Evolutionary conservation across 2,888 invertebrate genomes (phyloP), one percentile per base, ranked within the genome.

Genomic region (Hydropsyche betteni): DNA sequence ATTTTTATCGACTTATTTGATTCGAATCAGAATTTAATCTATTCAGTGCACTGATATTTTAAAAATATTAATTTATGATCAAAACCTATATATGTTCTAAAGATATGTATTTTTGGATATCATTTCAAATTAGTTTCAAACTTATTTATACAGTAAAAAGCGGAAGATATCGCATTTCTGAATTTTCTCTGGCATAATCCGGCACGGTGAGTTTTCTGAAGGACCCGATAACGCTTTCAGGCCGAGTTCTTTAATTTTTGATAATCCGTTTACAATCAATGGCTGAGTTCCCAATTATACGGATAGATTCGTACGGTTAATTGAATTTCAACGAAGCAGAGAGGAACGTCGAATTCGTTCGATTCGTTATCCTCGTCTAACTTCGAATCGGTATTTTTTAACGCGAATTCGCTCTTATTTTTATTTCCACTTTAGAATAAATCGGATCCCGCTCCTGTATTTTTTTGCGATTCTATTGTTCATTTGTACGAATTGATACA

Each of bases 191-290:
- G 0, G 44, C 44, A 4, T 44, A 8, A 44, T 44, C 3, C 44
- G 44, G 10, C 10, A 44, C 44, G 44, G 44, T 24, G 24, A 44
- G 10, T 44, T 44, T 10, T 6, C 10, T 6, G 44, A 44, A 44
- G 10, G 44, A 7, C 16, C 4, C 64, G 36, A 61, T 64, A 36
- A 2, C 64, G 36, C 36, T 64, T 36, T 64, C 34, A 12, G 36
- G 3, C 36, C 64, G 36, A 64, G 34, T 24, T 64, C 64, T 69
- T 70, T 51, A 50, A 70, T 70, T 70, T 70, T 70, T 70, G 70
- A 70, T 70, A 70, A 70, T 70, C 53, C 70, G 34, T 53, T 70
- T 70, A 70, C 55, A 33, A 53, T 70, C 53, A 53, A 70, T 70
- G 70, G 44, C n/a, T 36, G n/a, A 64, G 36, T 36, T 64, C 64